Percentiles rank a stretch among this genome's conserved stretches.
phyloP scores from a whole-genome alignment of 2,113 vertebrate genomes.

The Actenoides lindsayi region DNA sequence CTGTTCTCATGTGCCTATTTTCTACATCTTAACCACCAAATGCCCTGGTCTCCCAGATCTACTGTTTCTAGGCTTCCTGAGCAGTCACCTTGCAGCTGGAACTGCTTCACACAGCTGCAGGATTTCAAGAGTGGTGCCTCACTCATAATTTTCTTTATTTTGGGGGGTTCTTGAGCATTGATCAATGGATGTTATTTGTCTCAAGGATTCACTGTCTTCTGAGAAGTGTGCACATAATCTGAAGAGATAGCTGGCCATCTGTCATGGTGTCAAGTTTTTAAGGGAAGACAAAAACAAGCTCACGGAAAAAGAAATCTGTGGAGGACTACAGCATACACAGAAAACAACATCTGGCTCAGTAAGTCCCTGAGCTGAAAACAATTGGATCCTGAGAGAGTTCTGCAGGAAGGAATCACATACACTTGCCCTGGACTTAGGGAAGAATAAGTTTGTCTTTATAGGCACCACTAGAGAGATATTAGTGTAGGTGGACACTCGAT shows the following conservation, averaged over 20 bases:
- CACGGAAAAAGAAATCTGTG: neutral
- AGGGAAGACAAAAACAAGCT: constrained; percentile 5
- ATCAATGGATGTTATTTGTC: neutral
- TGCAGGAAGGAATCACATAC: neutral
- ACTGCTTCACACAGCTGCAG: neutral
- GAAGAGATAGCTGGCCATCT: constrained; percentile 17
- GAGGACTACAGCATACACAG: neutral
- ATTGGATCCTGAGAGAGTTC: neutral
- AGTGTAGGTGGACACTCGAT: neutral
- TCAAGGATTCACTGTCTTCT: constrained; percentile 18
- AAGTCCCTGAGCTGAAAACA: neutral
- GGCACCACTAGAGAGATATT: neutral
- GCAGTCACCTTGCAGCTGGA: neutral
- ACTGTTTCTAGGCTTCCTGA: neutral
- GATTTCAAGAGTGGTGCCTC: neutral
- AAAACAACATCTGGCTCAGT: constrained; percentile 8
- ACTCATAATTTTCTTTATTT: neutral
- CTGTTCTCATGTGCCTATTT: neutral
- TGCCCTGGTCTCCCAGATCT: neutral
- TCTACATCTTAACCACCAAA: neutral
- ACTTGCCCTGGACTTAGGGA: neutral
- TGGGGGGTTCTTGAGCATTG: neutral
- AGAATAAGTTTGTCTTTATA: neutral
- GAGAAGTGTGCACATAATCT: neutral
- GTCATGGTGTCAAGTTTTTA: constrained; percentile 7